Percentiles rank a stretch among this genome's conserved stretches.
phyloP scores from a whole-genome alignment of 2,797 vertebrate genomes.

The Passerculus sandwichensis region DNA sequence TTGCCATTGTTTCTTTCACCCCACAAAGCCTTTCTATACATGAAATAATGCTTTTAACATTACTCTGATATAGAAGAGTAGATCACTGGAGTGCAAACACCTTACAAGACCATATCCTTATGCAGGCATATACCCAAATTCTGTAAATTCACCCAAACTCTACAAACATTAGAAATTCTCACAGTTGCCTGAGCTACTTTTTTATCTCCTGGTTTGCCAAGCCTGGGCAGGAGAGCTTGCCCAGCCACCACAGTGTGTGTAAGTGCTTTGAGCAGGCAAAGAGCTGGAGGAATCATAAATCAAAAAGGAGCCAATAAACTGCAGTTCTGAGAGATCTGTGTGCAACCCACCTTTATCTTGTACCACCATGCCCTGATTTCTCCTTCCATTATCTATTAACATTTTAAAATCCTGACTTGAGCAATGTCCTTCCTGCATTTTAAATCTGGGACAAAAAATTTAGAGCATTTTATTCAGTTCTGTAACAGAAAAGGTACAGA shows the following conservation, averaged over 20 bases:
- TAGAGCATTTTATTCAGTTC: not conserved
- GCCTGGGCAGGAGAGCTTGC: not conserved
- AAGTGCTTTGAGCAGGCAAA: not conserved
- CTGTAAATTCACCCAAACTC: not conserved
- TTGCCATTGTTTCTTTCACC: not conserved
- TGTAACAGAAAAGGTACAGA: not conserved
- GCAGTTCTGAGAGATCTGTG: not conserved
- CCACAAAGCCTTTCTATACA: not conserved
- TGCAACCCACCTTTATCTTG: not conserved
- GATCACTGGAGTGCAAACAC: fast-evolving
- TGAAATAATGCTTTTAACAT: not conserved
- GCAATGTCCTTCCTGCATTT: not conserved
- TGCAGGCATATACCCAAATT: not conserved
- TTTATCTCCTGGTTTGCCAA: not conserved
- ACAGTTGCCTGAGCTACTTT: not conserved
- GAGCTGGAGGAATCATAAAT: not conserved
- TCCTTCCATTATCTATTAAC: not conserved
- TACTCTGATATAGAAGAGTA: not conserved
- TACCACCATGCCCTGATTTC: not conserved
- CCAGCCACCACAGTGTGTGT: not conserved
- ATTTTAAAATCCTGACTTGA: not conserved
- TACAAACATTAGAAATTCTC: not conserved
- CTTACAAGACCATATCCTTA: not conserved
- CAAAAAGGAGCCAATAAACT: not conserved
- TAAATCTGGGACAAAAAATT: not conserved